A percentile compares a stretch with the other conserved stretches of the same genome.
phyloP scores from a whole-genome alignment of 1,140 invertebrate species.

The Lepidotrigona ventralis region DNA sequence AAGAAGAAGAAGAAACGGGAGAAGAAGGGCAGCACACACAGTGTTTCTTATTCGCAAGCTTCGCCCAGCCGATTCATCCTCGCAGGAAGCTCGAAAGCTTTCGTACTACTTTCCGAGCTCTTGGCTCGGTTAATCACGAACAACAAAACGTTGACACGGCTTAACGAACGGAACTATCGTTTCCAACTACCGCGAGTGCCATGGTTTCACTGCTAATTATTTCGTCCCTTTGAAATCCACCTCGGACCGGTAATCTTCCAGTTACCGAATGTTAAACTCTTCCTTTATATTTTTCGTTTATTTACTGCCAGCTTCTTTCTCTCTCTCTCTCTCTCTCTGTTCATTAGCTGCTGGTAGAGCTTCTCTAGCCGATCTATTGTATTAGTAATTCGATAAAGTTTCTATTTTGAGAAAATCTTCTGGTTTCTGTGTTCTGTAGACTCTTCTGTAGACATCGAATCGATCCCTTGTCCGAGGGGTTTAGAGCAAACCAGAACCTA shows the following conservation, averaged over 20 bases:
- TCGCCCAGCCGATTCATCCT: constrained; percentile 5
- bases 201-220: neutral
- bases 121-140: neutral
- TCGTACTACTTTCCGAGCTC: constrained; percentile 41
- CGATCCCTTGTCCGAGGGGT: no score
- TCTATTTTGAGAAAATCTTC: constrained; percentile 13
- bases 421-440: constrained; percentile 40
- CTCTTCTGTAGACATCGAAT: no score
- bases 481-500: constrained; percentile 1
- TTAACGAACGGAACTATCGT: neutral
- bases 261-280: neutral
- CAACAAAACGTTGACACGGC: constrained; percentile 13
- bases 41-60: constrained; percentile 28
- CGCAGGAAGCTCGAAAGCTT: constrained; percentile 48
- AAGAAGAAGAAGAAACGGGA: neutral
- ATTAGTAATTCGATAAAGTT: constrained; percentile 41
- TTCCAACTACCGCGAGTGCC: neutral
- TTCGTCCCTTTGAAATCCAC: neutral
- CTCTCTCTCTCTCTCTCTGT: neutral
- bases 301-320: no score
- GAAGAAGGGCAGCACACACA: constrained; percentile 18
- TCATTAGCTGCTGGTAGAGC: constrained; percentile 14
- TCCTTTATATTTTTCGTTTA: neutral
- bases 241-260: neutral
- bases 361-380: constrained; percentile 7